Percentiles rank a stretch among this genome's conserved stretches.
Evolutionary conservation across 2,113 vertebrate species (phyloP).

Genomic region (Megaceryle torquata): DNA sequence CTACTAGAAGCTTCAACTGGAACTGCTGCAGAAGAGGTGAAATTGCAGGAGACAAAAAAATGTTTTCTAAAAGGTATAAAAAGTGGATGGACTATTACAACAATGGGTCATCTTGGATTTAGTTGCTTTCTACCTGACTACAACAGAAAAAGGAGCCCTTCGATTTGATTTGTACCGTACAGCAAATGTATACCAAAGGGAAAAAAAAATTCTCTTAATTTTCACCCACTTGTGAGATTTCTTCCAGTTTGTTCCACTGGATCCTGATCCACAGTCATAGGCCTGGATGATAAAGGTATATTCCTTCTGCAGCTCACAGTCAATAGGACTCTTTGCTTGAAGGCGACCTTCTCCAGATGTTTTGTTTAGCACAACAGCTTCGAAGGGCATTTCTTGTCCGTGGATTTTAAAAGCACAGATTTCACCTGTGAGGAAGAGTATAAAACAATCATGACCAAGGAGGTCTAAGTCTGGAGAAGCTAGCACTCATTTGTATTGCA

Average conservation of each 20-base stretch:
- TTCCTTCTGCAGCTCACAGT: constrained; percentile 95
- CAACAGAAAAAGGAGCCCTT: not conserved
- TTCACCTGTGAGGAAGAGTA: constrained; percentile 80
- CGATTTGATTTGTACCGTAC: not conserved
- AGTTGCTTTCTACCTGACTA: not conserved
- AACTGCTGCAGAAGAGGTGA: not conserved
- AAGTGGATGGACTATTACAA: not conserved
- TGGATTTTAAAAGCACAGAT: constrained; percentile 98
- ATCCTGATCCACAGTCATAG: constrained; percentile 90
- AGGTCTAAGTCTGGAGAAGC: not conserved
- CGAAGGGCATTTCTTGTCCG: constrained; percentile 88
- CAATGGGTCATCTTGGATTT: not conserved
- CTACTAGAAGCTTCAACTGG: not conserved
- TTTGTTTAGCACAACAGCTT: constrained; percentile 93
- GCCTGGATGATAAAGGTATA: constrained; percentile 98
- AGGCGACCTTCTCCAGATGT: constrained; percentile 94
- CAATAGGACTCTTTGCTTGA: constrained; percentile 84
- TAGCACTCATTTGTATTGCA: not conserved
- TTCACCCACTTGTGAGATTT: constrained; percentile 96
- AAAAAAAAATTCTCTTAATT: not conserved
- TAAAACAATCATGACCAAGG: not conserved
- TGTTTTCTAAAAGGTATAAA: not conserved
- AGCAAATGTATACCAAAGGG: not conserved
- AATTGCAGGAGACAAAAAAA: not conserved
- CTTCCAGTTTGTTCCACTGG: constrained; percentile 85